Evolutionary conservation across 2,797 vertebrate species (phyloP).

Genomic region (Aratinga solstitialis): DNA sequence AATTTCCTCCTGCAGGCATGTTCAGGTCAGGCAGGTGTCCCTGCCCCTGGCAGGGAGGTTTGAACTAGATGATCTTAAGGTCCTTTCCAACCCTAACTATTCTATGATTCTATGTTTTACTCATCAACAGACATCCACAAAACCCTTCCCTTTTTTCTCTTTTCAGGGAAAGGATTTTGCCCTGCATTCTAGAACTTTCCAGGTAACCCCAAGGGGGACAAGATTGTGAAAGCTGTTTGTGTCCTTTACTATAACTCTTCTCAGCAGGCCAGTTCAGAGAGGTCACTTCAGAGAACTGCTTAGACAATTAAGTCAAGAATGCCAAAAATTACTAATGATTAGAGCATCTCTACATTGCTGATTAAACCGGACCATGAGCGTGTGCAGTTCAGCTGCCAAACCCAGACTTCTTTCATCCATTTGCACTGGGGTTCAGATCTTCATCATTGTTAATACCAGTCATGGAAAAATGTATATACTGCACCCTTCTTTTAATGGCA

Average conservation of each 20-base stretch:
- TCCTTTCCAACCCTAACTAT: no score
- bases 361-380: background rate
- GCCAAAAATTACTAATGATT: background rate
- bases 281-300: background rate
- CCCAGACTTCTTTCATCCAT: background rate
- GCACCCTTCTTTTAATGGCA: background rate
- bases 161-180: background rate
- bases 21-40: background rate
- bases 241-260: background rate
- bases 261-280: background rate
- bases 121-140: background rate
- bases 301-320: background rate
- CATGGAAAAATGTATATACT: background rate
- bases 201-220: background rate
- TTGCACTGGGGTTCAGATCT: background rate
- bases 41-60: no score
- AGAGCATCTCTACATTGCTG: background rate
- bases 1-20: background rate
- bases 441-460: background rate
- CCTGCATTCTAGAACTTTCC: background rate
- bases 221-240: background rate
- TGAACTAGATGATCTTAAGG: no score
- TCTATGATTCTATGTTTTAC: background rate
- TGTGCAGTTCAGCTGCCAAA: background rate
- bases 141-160: background rate